Percentiles rank a stretch among this genome's conserved stretches.
phyloP scores from a whole-genome alignment of 1,140 invertebrate genomes.

The Uloborus diversus region DNA sequence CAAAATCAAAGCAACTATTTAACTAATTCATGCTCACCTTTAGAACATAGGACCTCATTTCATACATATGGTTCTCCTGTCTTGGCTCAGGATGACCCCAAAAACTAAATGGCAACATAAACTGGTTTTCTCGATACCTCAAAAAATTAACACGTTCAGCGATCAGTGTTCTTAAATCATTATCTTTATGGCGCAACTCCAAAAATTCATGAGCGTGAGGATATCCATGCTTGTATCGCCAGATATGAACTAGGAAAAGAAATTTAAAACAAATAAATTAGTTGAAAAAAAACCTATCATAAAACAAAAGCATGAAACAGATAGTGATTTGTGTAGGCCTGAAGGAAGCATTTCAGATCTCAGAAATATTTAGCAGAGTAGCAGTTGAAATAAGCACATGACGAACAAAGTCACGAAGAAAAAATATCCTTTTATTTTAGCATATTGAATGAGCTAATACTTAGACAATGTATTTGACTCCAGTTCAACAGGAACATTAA shows the following conservation, averaged over 20 bases:
- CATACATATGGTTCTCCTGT: constrained; percentile 82
- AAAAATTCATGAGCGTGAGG: constrained; percentile 78
- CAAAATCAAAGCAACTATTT: no score
- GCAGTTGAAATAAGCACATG: no score
- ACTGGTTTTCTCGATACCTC: constrained; percentile 90
- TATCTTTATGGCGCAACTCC: constrained; percentile 51
- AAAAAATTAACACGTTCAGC: constrained; percentile 84
- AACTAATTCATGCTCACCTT: constrained; percentile 73
- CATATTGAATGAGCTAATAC: no score
- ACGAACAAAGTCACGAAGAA: no score
- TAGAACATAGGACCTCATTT: constrained; percentile 90
- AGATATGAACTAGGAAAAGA: constrained; percentile 78
- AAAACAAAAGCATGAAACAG: no score
- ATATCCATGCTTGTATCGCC: constrained; percentile 93
- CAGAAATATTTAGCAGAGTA: no score
- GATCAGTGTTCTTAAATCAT: constrained; percentile 79
- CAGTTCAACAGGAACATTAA: no score
- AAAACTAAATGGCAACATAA: constrained; percentile 86
- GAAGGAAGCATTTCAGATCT: no score
- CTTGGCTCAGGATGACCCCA: constrained; percentile 84
- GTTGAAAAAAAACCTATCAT: not conserved
- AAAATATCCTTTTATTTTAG: no score
- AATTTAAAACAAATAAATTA: not conserved
- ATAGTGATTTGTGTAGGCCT: no score
- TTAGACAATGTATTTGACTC: no score